Base-by-base conservation (phyloP, 2,797 vertebrate species). In the Percopsis omiscomaycus region DNA sequence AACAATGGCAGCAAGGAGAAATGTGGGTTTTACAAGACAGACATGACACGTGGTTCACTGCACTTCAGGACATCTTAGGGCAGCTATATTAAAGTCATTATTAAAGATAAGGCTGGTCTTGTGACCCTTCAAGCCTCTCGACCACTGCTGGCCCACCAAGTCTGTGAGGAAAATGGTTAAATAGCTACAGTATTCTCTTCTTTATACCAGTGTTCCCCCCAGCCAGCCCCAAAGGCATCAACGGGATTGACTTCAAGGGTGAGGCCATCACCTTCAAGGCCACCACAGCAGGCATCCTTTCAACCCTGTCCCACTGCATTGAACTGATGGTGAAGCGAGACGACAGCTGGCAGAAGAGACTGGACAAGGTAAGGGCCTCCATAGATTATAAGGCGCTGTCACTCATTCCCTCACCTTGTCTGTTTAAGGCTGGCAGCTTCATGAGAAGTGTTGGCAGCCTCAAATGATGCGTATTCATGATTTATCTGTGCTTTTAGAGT, bases 191-290 rank as follows among this genome's bases (percentile, higher is more conserved):
- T 42, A 5, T 55, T 66, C 22, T 56, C 44, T 27, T 49, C 9
- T 66, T 46, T 67, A n/a, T 61, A 16, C 56, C 78, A 93, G 92
- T 92, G 69, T 98, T 95, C 85, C 84, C 94, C 0, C 88, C 94
- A 60, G 91, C 93, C 71, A 93, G 90, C 79, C 93, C 94, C 22
- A 97, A 94, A 93, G 93, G 90, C 66, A 93, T 95, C 69, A 96
- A 94, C 74, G 96, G 96, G 50, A 97, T 98, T 80, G 96, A 98
- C 87, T 98, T 98, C 80, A 98, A 98, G 91, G 97, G 97, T 1
- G 97, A 98, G 89, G 97, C 97, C 60, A 98, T 98, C 90, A 98
- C 97, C 66, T 98, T 98, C 84, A 98, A 98, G 87, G 96, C 96
- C 78, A 98, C 97, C 55, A 98, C 97, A 59, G 96, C 96, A 56